These are phyloP conservation scores for Sciaenops ocellatus DNA, from an alignment of 2,797 vertebrate species.

Conservation along the genomic window DNA sequence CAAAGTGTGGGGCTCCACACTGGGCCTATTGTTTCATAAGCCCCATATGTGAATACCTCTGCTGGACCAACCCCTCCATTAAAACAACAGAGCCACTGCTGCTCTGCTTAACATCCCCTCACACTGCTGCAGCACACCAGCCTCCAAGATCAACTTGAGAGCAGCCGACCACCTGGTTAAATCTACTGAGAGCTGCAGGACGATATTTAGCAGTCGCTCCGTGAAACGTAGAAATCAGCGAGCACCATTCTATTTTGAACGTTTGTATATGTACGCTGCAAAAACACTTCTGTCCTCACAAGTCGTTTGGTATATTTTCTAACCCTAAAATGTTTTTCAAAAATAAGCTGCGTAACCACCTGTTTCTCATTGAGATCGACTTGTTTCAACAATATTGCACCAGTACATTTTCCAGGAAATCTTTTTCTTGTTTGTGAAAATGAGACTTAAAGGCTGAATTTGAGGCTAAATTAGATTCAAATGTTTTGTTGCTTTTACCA, in stretches of 20 bases:
- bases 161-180: conserved; percentile 38
- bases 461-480: not conserved
- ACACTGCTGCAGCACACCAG: conserved; percentile 57
- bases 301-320: not conserved
- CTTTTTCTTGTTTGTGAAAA: not conserved
- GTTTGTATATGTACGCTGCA: not conserved
- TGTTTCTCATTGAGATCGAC: not conserved
- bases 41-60: conserved; percentile 84
- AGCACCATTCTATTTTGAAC: conserved; percentile 9
- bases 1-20: conserved; percentile 82
- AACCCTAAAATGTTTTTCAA: not conserved
- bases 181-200: not conserved
- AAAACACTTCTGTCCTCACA: not conserved
- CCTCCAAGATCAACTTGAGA: conserved; percentile 60
- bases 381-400: not conserved
- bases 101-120: conserved; percentile 72
- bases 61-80: conserved; percentile 73
- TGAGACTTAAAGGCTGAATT: not conserved
- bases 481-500: not conserved
- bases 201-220: not conserved
- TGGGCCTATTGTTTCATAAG: conserved; percentile 84
- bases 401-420: not conserved
- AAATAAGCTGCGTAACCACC: not conserved
- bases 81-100: conserved; percentile 78
- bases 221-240: conserved; percentile 7